Evolutionary conservation across 2,888 invertebrate genomes (phyloP).

Genomic region (Pycnomerus fuliginosus): DNA sequence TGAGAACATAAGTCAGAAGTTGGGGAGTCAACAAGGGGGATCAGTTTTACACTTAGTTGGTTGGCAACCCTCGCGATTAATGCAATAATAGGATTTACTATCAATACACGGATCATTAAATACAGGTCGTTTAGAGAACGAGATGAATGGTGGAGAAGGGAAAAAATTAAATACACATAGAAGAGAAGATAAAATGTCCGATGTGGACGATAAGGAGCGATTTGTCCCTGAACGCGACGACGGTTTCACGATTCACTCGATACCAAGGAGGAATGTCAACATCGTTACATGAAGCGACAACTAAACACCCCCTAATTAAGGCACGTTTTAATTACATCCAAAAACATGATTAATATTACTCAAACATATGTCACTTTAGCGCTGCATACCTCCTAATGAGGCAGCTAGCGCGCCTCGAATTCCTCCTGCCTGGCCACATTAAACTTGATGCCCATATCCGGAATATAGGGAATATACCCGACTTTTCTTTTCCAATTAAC

Average conservation of each 20-base stretch:
- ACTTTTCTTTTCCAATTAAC: conserved; percentile 8
- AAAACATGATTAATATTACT: conserved; percentile 53
- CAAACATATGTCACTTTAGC: conserved; percentile 54
- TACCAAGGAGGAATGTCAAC: conserved; percentile 37
- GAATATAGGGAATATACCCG: conserved; percentile 22
- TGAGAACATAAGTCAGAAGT: conserved; percentile 17
- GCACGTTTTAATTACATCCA: conserved; percentile 50
- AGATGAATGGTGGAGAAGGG: conserved; percentile 3
- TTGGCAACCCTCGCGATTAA: conserved; percentile 3
- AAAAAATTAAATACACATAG: conserved; percentile 2
- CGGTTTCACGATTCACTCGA: conserved; percentile 12
- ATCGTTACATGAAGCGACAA: conserved; percentile 46
- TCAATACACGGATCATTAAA: conserved; percentile 41
- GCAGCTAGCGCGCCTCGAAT: conserved; percentile 45
- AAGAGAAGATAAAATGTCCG: neutral
- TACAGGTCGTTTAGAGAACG: conserved; percentile 4
- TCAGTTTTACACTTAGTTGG: conserved; percentile 12
- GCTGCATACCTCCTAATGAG: conserved; percentile 55
- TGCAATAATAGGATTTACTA: conserved; percentile 34
- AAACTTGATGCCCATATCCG: conserved; percentile 49
- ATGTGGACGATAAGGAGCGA: conserved; percentile 1
- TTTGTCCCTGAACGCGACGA: conserved; percentile 11
- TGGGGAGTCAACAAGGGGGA: conserved; percentile 5
- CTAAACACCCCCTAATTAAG: conserved; percentile 52
- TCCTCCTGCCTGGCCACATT: conserved; percentile 45